Base-by-base conservation (phyloP, 2,888 invertebrate species). In the Chydorus sphaericus region DNA sequence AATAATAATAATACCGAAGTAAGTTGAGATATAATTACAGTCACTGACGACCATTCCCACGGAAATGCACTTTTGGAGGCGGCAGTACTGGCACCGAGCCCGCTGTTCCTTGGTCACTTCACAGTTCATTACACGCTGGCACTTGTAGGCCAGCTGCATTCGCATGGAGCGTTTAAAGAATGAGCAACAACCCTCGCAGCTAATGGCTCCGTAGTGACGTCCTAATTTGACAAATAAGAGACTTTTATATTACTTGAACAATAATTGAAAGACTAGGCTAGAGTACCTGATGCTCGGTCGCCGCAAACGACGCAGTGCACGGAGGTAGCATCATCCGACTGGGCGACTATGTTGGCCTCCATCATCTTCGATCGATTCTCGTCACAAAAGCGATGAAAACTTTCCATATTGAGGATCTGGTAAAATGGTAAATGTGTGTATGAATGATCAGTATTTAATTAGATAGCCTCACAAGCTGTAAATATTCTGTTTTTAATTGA, bases 31-130 rank as follows among this genome's bases (percentile, higher is more conserved):
- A 62, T 64, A 73, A 83, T 85, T 84, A 96, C 96, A 94, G 81
- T 97, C 97, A 76, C 93, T 93, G 72, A 96, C 78, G n/a, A 96
- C 78, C 97, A 97, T 97, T 66, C 97, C 97, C 77, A 92, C 92
- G 38, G 88, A 84, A 57, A 97, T 79, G 69, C 97, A 97, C 75
- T 97, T 97, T 73, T 96, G 93, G 61, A 98, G 79, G 52, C 97
- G 81, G 71, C 97, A 97, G 75, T 93, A 96, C 76, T 97, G 97
- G 73, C 97, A 97, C 57, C 97, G 80, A 75, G 98, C 98, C 60
- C 97, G 80, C 70, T 97, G 96, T 68, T 97, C 93, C 72, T 98
- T 98, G 57, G 93, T 97, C 61, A 97, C 94, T 71, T 94, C 93
- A 68, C 97, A 97, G 73, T 91, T 91, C 77, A 92, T 92, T 65